A percentile compares a stretch with the other conserved stretches of the same genome.
These are phyloP conservation scores for Zootermopsis nevadensis DNA, from an alignment of 2,888 invertebrate genomes.

Conservation along the genomic window DNA sequence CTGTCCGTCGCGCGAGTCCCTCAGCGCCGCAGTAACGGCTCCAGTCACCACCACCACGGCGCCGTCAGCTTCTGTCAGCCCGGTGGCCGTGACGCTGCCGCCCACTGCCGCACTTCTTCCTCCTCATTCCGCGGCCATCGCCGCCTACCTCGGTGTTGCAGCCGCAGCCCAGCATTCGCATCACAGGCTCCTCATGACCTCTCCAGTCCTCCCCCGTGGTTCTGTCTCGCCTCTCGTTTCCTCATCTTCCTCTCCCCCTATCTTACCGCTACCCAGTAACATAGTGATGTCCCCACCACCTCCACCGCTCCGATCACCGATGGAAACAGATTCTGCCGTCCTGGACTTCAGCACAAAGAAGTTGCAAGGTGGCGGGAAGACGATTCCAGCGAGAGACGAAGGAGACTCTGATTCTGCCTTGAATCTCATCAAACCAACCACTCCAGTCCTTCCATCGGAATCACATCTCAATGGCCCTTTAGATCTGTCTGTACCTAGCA, in stretches of 20 bases:
- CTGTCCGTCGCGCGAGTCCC: conserved; percentile 83
- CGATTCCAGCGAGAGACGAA: conserved; percentile 63
- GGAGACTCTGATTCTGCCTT: conserved; percentile 73
- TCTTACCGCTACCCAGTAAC: conserved; percentile 48
- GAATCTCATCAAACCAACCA: conserved; percentile 76
- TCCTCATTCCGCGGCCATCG: conserved; percentile 85
- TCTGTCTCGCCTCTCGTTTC: conserved; percentile 76
- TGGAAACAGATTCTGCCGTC: conserved; percentile 69
- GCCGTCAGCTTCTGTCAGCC: conserved; percentile 61
- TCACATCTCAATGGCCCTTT: conserved; percentile 73
- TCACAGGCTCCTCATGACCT: conserved; percentile 78
- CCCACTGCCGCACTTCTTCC: conserved; percentile 73
- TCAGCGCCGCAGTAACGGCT: conserved; percentile 74
- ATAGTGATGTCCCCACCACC: conserved; percentile 52
- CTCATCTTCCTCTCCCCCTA: conserved; percentile 74
- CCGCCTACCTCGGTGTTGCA: conserved; percentile 81
- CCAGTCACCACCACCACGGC: conserved; percentile 61
- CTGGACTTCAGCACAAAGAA: conserved; percentile 85
- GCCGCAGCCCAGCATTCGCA: conserved; percentile 75
- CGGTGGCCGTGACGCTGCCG: conserved; percentile 74
- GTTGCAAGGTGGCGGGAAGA: conserved; percentile 59
- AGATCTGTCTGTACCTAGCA: conserved; percentile 78
- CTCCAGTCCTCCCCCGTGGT: conserved; percentile 63
- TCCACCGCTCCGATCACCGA: conserved; percentile 68
- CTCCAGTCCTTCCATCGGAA: conserved; percentile 68